These are phyloP conservation scores for Otocyon megalotis DNA, from an alignment of 2,113 vertebrate genomes.

Conservation along the genomic window DNA sequence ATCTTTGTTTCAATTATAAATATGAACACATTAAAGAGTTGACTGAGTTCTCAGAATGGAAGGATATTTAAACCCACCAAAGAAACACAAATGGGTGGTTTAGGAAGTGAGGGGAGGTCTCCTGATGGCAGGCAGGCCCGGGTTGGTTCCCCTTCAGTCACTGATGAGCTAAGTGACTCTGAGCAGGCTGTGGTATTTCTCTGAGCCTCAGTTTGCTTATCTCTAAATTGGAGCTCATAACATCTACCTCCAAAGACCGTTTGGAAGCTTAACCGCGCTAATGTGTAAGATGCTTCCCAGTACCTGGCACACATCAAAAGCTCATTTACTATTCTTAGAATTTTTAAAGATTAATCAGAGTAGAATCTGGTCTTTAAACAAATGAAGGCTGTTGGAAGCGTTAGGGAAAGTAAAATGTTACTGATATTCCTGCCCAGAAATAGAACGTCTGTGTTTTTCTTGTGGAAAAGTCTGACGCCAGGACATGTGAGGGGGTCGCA, in stretches of 20 bases:
- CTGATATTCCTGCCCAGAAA: background rate
- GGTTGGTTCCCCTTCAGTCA: background rate
- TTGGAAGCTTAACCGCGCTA: background rate
- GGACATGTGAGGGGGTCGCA: background rate
- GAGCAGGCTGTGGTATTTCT: background rate
- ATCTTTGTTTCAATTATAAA: conserved; percentile 28
- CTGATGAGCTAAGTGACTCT: background rate
- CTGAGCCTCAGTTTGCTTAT: conserved; percentile 22
- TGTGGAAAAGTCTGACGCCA: background rate
- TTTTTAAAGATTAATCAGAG: conserved; percentile 25
- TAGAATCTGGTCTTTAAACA: conserved; percentile 29
- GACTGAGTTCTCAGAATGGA: background rate
- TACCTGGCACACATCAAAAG: background rate
- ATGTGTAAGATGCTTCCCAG: background rate
- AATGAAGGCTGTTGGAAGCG: background rate
- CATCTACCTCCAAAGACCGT: background rate
- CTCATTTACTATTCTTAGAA: background rate
- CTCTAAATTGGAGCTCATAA: background rate
- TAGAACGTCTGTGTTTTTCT: background rate
- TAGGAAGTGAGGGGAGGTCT: background rate
- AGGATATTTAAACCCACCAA: conserved; percentile 51
- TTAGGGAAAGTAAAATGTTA: background rate
- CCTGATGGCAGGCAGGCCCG: background rate
- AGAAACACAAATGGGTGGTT: background rate
- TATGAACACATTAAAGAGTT: background rate